Evolutionary conservation across 2,113 vertebrate genomes (phyloP), one percentile per base, ranked within the genome.

Genomic region (Todiramphus saurophagus): DNA sequence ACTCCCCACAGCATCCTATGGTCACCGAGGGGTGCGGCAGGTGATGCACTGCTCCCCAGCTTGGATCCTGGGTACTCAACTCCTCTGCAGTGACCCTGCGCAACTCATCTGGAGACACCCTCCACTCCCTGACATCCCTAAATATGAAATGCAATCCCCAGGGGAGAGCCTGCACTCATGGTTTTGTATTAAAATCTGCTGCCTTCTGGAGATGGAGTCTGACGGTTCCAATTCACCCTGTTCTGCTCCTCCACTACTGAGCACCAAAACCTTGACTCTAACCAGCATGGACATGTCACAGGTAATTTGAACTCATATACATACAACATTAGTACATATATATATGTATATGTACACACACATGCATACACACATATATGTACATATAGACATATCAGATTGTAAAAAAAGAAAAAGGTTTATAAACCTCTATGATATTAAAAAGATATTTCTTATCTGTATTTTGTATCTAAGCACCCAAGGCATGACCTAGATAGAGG

Each of bases 281-380:
- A 51, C 8, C 25, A 76, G 27, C 62, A 37, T 0, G 1, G 39
- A 15, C 63, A 55, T 51, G 10, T 50, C 53, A 67, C 85, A 90
- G 67, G 31, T 58, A 68, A 9, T 64, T 44, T 31, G 28, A 73
- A 24, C 1, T 50, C 70, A 4, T 18, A 28, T 73, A 4, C 1
- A 2, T 18, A 21, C 3, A 2, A 28, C 30, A 31, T 56, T 56
- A 13, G 8, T n/a, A 27, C 8, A 50, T 19, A 70, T 59, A 59
- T 73, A 3, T 1, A 2, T 19, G 21, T 4, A 3, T 7, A 39
- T 16, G 6, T 28, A 23, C 9, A 58, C 31, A 73, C 3, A 33
- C 28, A 9, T 8, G 35, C 7, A 8, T 11, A 24, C 21, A n/a
- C 41, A 58, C 18, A 43, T 4, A 16, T 63, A 33, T 7, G 20